These are phyloP conservation scores for Prolemur simus DNA, from an alignment of 2,113 vertebrate genomes.

Conservation along the genomic window DNA sequence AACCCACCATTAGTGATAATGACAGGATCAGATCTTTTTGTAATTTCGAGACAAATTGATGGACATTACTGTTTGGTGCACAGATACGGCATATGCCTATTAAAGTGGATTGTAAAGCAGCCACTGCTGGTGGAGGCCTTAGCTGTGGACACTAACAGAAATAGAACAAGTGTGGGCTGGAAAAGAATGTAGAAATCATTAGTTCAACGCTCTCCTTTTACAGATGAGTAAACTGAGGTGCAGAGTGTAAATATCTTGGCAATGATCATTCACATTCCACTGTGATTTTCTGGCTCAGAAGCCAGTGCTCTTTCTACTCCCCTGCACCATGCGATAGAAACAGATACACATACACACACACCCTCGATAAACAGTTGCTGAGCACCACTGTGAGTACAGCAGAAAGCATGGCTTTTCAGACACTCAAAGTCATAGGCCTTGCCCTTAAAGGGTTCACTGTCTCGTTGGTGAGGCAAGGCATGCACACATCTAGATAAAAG, in stretches of 20 bases:
- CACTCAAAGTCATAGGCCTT: not conserved
- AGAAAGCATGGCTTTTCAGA: not conserved
- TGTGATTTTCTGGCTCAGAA: not conserved
- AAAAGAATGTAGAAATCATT: not conserved
- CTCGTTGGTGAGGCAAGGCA: not conserved
- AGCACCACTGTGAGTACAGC: not conserved
- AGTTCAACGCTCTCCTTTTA: not conserved
- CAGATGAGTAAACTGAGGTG: not conserved
- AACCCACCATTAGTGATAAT: not conserved
- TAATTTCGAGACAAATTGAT: not conserved
- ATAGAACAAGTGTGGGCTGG: not conserved
- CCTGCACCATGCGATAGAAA: not conserved
- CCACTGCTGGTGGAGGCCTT: not conserved
- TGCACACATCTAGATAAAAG: not conserved
- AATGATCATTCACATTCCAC: not conserved
- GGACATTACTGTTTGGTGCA: not conserved
- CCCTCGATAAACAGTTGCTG: not conserved
- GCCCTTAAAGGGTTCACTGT: not conserved
- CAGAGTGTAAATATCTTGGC: not conserved
- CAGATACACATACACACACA: not conserved
- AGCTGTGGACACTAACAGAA: not conserved
- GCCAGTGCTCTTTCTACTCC: not conserved
- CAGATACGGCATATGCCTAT: not conserved
- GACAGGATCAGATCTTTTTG: not conserved
- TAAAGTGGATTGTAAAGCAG: not conserved